Base-by-base conservation (phyloP, 2,888 invertebrate species). In the Tuta absoluta region DNA sequence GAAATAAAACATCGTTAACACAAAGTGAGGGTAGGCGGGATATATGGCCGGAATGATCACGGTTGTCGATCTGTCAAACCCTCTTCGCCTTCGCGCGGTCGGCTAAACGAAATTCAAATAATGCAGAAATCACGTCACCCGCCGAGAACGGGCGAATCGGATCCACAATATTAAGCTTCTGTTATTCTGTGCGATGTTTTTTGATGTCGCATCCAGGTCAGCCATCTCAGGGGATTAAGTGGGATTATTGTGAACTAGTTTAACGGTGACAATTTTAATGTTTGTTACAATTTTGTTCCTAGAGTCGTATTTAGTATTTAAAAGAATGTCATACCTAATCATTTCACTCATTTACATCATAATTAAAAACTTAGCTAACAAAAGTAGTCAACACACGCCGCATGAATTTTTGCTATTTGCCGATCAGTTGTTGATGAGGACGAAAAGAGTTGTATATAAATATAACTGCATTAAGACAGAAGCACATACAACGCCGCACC, bases 11-110 rank as follows among this genome's bases (percentile, higher is more conserved):
- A 58, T 12, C 58, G 56, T 56, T 56, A 14, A 56, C 58, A 21
- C 33, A 37, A 38, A 58, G 5, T 17, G 37, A 2, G 23, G 37
- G 17, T 37, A 19, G 14, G 21, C 58, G 37, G 19, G 19, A 58
- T 19, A 58, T 58, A 58, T 21, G 59, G 63, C 69, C 51, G 63
- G 72, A 72, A 67, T 67, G 75, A 70, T 75, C 71, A 68, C 72
- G 76, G 73, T 78, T 76, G 73, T 69, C 73, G 72, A 75, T 56
- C 72, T 76, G 78, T 79, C 77, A 75, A 72, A 79, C 77, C 80
- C 76, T 78, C 75, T 72, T 78, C 69, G 51, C 67, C 67, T 64
- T 57, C 68, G 70, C 75, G 76, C 73, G 69, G 71, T 69, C 67
- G 63, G 69, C 70, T 67, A 72, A 76, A 74, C 72, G 73, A 75